Percentiles rank a stretch among this genome's conserved stretches.
Evolutionary conservation across 2,113 vertebrate species (phyloP).

Genomic region (Erythrolamprus reginae): DNA sequence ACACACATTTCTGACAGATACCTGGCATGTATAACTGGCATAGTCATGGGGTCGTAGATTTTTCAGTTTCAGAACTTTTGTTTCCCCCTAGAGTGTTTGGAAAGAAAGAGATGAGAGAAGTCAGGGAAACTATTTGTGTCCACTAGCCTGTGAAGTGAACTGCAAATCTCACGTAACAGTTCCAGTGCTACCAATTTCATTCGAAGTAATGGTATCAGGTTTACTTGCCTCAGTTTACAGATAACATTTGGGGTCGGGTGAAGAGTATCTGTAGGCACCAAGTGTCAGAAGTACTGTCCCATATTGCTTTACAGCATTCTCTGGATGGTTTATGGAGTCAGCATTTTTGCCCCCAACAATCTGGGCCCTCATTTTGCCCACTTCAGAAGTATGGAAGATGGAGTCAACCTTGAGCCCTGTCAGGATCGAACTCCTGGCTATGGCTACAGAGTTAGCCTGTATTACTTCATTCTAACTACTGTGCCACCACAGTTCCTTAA

Average conservation of each 20-base stretch:
- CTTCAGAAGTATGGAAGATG: neutral
- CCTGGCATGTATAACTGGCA: conserved; percentile 93
- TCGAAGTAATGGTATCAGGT: neutral
- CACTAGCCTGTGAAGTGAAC: conserved; percentile 2
- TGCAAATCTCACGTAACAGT: neutral
- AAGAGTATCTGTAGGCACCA: neutral
- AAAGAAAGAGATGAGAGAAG: conserved; percentile 11
- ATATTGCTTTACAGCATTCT: neutral
- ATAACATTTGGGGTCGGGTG: no score
- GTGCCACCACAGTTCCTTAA: no score
- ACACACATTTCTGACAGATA: conserved; percentile 94
- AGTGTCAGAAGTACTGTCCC: neutral
- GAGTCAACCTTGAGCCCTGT: neutral
- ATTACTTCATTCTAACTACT: no score
- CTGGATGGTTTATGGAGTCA: neutral
- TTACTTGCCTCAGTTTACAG: neutral
- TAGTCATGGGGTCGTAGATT: conserved; percentile 92
- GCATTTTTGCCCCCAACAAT: neutral
- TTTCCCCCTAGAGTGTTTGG: conserved; percentile 81
- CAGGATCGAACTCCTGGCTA: neutral
- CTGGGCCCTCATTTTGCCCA: neutral
- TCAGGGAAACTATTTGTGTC: neutral
- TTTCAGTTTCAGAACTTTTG: conserved; percentile 96
- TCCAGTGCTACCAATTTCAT: neutral
- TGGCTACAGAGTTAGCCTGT: neutral